These are phyloP conservation scores for Isichthys henryi DNA, from an alignment of 2,113 vertebrate genomes.

Conservation along the genomic window DNA sequence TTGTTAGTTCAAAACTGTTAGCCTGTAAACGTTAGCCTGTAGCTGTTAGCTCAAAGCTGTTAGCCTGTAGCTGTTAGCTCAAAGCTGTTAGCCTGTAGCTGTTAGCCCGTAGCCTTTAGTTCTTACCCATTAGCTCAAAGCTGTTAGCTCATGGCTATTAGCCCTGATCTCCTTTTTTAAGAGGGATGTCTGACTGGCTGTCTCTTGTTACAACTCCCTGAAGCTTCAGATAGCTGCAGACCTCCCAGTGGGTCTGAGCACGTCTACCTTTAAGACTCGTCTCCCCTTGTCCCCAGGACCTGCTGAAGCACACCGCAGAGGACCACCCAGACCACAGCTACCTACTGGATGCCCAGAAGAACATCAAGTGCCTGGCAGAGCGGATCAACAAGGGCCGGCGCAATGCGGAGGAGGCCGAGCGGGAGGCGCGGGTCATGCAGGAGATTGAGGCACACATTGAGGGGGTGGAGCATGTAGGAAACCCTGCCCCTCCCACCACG, in stretches of 20 bases:
- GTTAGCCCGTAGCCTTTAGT: neutral
- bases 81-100: neutral
- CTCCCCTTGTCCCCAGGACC: slow-evolving; percentile 63
- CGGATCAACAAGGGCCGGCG: slow-evolving; percentile 93
- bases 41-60: neutral
- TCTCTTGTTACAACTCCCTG: neutral
- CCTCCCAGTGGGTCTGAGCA: neutral
- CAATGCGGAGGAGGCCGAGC: slow-evolving; percentile 87
- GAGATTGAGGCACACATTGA: slow-evolving; percentile 97
- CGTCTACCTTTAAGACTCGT: neutral
- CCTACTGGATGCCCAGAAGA: slow-evolving; percentile 83
- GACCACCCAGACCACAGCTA: slow-evolving; percentile 85
- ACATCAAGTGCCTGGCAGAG: slow-evolving; percentile 90
- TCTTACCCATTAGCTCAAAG: neutral
- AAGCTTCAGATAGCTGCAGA: neutral
- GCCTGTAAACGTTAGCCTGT: neutral
- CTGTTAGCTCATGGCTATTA: neutral
- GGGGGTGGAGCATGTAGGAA: slow-evolving; percentile 86
- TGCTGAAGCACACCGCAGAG: slow-evolving; percentile 89
- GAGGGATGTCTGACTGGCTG: neutral
- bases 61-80: neutral
- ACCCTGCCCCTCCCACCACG: neutral
- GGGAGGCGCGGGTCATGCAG: slow-evolving; percentile 86
- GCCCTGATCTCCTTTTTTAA: neutral
- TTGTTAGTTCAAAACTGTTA: neutral